phyloP scores from a whole-genome alignment of 23 tunicate species.

The Trididemnum nubilum region DNA sequence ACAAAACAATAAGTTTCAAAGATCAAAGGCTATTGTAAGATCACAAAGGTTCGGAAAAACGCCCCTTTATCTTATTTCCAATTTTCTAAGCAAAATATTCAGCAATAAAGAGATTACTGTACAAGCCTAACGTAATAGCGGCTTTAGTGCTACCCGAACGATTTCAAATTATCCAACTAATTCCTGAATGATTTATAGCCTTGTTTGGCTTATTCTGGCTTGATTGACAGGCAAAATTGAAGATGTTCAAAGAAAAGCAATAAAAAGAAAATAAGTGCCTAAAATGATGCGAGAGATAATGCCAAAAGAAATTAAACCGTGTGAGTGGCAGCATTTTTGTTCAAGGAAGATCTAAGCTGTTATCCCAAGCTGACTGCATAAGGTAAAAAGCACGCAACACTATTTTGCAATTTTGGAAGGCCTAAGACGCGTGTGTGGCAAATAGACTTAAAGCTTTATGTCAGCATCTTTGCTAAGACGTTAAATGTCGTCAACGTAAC shows the following conservation, averaged over 20 bases:
- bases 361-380: not conserved
- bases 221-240: conserved; percentile 6
- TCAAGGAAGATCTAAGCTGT: not conserved
- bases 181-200: not conserved
- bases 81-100: not conserved
- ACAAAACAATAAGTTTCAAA: conserved; percentile 39
- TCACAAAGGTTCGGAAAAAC: conserved; percentile 3
- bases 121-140: not conserved
- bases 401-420: too few relatives aligned
- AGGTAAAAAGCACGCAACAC: too few relatives aligned
- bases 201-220: not conserved
- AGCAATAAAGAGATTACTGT: not conserved
- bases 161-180: conserved; percentile 1
- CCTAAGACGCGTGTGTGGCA: conserved; percentile 20
- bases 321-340: not conserved
- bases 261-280: not conserved
- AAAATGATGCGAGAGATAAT: not conserved
- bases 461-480: not conserved
- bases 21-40: conserved; percentile 65
- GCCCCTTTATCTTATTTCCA: conserved; percentile 7
- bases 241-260: conserved; percentile 2
- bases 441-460: not conserved
- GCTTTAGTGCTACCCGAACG: not conserved
- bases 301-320: not conserved
- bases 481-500: not conserved